Base-by-base conservation (phyloP, 2,113 vertebrate species). In the Pteronura brasiliensis region DNA sequence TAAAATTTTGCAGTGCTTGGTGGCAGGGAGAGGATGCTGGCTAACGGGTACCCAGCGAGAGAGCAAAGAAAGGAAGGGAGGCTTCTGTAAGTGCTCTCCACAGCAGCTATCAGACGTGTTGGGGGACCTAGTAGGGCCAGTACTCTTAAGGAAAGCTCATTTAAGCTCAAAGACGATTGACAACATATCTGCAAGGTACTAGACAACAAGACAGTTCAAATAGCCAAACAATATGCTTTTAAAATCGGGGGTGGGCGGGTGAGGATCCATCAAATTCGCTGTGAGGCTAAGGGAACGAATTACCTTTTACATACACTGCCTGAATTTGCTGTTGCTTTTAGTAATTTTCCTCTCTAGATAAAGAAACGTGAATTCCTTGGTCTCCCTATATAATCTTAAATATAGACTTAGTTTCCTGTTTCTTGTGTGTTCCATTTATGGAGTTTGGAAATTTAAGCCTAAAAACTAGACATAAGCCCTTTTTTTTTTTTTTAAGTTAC, bases 361-460 rank as follows among this genome's bases (percentile, higher is more conserved):
- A 79, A 67, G 27, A 44, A 82, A 87, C 61, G 8, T 42, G 27
- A 89, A 88, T 71, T 92, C 12, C 77, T 29, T 67, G 84, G 42
- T 84, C 29, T 23, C 61, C 84, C 63, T 90, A 6, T 57, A 74
- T 76, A 39, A 34, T 55, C 74, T 80, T 93, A 92, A 95, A 63
- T 6, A 49, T 4, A 92, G 39, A 91, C 83, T 84, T 95, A 82
- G 15, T 85, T 72, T 87, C 34, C n/a, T 88, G 18, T 65, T 88
- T 20, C 36, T 77, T 92, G 95, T 88, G 42, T 94, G 27, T 77
- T 74, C 63, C 92, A 14, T 95, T 93, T 93, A 39, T 76, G 47
- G 10, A 97, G 10, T 15, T 36, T 72, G 67, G n/a, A 96, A 88
- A 94, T 95, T 79, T 95, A 89, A 96, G 39, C 82, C 79, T 63